Conservation (phyloP, 2,797 vertebrate species). For the Aeoliscus strigatus region DNA sequence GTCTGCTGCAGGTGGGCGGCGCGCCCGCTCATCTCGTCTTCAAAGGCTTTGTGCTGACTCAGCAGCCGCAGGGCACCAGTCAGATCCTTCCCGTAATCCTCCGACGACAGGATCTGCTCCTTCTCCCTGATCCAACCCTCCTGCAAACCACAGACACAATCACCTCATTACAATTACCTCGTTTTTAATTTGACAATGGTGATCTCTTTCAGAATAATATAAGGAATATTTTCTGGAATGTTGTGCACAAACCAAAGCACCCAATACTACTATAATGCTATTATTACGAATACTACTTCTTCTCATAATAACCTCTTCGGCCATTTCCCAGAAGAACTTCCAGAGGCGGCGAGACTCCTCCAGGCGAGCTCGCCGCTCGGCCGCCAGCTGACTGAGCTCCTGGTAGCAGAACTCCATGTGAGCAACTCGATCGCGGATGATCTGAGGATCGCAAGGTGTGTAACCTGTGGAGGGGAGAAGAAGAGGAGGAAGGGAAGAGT, state of each 20-base stretch:
- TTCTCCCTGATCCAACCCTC: slow-evolving; percentile 94
- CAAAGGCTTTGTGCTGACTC: slow-evolving; percentile 88
- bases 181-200: too few relatives aligned
- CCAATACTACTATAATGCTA: too few relatives aligned
- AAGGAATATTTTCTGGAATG: too few relatives aligned
- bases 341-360: slow-evolving; percentile 90
- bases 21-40: slow-evolving; percentile 89
- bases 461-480: slow-evolving; percentile 82
- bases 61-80: slow-evolving; percentile 84
- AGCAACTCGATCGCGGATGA: slow-evolving; percentile 81
- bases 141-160: too few relatives aligned
- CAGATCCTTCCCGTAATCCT: slow-evolving; percentile 86
- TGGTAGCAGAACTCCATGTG: slow-evolving; percentile 81
- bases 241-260: too few relatives aligned
- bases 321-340: slow-evolving; percentile 94
- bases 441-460: slow-evolving; percentile 86
- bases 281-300: too few relatives aligned
- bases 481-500: slow-evolving; percentile 15
- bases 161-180: too few relatives aligned
- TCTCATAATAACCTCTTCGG: slow-evolving; percentile 89
- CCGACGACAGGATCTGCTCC: slow-evolving; percentile 84
- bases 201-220: too few relatives aligned
- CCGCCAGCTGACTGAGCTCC: slow-evolving; percentile 81
- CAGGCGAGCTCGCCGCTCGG: slow-evolving; percentile 70
- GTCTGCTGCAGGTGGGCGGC: too few relatives aligned